Percentiles rank a stretch among this genome's conserved stretches.
These are phyloP conservation scores for Odontomyia ornata DNA, from an alignment of 2,888 invertebrate species.

Conservation along the genomic window DNA sequence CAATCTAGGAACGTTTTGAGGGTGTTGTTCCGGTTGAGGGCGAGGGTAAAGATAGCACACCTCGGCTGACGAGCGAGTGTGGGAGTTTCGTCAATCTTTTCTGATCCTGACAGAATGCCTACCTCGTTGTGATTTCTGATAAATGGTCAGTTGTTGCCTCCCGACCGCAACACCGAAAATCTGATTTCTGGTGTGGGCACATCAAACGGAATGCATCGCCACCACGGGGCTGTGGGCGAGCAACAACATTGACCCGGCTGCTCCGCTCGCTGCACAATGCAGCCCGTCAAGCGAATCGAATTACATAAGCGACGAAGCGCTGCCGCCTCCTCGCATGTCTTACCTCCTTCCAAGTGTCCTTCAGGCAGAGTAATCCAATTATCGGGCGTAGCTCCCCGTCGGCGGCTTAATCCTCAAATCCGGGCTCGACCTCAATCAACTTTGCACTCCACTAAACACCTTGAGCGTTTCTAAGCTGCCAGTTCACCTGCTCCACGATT, in stretches of 20 bases:
- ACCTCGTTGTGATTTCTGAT: too few species aligned
- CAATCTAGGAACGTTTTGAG: too few species aligned
- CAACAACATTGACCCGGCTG: slow-evolving; percentile 24
- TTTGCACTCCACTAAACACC: not conserved
- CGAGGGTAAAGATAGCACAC: too few species aligned
- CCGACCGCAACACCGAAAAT: not conserved
- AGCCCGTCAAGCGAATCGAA: not conserved
- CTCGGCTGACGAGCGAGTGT: too few species aligned
- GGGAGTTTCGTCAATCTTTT: too few species aligned
- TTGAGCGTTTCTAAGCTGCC: not conserved
- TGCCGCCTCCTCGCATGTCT: not conserved
- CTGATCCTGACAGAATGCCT: too few species aligned
- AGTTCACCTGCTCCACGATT: not conserved
- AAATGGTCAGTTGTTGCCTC: too few species aligned
- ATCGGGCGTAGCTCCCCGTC: not conserved
- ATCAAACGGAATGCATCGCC: not conserved
- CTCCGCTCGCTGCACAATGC: not conserved
- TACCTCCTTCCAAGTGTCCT: not conserved
- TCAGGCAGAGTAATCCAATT: slow-evolving; percentile 8
- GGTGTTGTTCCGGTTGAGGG: too few species aligned
- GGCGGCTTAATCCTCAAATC: not conserved
- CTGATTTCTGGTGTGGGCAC: not conserved
- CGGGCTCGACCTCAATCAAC: not conserved
- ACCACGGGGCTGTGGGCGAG: not conserved
- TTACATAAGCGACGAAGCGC: slow-evolving; percentile 16